phyloP scores from a whole-genome alignment of 2,888 invertebrate species.

The Ganaspis brasiliensis region DNA sequence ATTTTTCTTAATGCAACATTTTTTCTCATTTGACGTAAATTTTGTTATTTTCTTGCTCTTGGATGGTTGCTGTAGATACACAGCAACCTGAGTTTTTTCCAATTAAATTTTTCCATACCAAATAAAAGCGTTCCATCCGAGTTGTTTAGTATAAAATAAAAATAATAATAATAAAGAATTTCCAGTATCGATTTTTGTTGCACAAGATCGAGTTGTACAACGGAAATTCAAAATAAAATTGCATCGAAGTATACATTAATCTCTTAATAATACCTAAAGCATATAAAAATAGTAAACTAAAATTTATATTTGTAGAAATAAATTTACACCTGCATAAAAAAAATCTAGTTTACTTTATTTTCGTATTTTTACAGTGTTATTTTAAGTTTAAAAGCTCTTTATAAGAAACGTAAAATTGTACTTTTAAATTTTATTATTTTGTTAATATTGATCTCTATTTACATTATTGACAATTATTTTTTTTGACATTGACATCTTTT shows the following conservation, averaged over 20 bases:
- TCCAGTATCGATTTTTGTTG: not conserved
- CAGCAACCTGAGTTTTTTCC: not conserved
- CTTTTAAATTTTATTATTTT: no score
- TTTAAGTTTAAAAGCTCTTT: no score
- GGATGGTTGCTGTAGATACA: not conserved
- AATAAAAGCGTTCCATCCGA: not conserved
- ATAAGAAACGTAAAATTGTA: no score
- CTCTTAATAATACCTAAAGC: not conserved
- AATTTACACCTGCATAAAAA: no score
- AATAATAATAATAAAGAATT: not conserved
- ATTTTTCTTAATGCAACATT: not conserved
- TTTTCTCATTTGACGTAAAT: not conserved
- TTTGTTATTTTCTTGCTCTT: constrained; percentile 5
- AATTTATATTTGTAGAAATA: not conserved
- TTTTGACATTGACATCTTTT: no score
- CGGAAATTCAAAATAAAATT: constrained; percentile 2
- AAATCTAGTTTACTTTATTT: no score
- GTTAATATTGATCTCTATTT: no score
- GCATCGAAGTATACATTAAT: constrained; percentile 9
- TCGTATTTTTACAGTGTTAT: no score
- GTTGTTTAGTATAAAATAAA: not conserved
- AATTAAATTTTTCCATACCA: constrained; percentile 13
- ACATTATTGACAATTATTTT: no score
- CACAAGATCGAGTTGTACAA: not conserved
- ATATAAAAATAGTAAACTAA: not conserved